Evolutionary conservation across 2,113 vertebrate genomes (phyloP).

Genomic region (Alces alces): DNA sequence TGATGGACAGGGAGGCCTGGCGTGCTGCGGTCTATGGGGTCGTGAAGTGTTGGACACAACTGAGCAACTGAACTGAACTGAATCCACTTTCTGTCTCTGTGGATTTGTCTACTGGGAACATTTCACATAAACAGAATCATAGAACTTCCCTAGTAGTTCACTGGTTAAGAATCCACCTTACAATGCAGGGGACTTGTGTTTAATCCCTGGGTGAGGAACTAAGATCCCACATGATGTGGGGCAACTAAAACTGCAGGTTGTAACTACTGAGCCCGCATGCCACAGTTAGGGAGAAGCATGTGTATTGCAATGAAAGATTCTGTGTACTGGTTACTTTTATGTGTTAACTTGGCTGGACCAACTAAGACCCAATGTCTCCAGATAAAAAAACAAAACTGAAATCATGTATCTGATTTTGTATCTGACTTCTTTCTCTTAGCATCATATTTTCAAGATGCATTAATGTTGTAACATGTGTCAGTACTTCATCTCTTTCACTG

Average conservation of each 20-base stretch:
- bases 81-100: background rate
- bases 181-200: background rate
- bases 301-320: background rate
- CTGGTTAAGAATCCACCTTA: background rate
- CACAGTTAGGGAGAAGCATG: background rate
- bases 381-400: background rate
- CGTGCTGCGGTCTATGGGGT: background rate
- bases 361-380: background rate
- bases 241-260: background rate
- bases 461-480: background rate
- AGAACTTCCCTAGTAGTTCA: background rate
- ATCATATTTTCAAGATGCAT: background rate
- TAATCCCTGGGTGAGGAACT: background rate
- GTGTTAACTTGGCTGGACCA: background rate
- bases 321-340: background rate
- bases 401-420: background rate
- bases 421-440: background rate
- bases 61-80: background rate
- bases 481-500: background rate
- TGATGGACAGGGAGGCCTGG: background rate
- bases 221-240: background rate
- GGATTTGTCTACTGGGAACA: background rate
- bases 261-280: background rate
- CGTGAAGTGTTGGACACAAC: rapidly evolving
- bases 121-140: background rate